Conservation (phyloP, 2,888 invertebrate species). For the Strigamia transsilvanica region DNA sequence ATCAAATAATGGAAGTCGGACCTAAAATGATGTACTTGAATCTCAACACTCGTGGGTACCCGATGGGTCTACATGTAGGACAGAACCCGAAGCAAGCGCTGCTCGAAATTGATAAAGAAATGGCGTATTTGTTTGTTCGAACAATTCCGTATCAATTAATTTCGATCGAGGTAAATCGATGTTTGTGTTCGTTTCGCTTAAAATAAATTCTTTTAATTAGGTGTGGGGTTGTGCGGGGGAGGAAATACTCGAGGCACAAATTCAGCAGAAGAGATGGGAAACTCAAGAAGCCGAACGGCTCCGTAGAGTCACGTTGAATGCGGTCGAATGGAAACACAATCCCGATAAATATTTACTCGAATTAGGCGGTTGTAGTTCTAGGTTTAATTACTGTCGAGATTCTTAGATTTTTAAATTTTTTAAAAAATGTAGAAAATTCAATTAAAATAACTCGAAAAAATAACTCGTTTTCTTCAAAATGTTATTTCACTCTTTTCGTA, state of each 20-base stretch:
- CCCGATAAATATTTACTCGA: slow-evolving; percentile 91
- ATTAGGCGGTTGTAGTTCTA: slow-evolving; percentile 69
- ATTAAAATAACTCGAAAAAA: background rate
- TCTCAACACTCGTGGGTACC: slow-evolving; percentile 82
- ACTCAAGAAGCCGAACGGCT: slow-evolving; percentile 87
- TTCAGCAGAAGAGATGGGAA: slow-evolving; percentile 91
- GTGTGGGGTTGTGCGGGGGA: slow-evolving; percentile 64
- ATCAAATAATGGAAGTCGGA: slow-evolving; percentile 67
- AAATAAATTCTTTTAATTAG: slow-evolving; percentile 64
- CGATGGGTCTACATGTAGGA: slow-evolving; percentile 83
- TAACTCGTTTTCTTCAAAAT: too few relatives aligned
- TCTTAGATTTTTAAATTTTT: background rate
- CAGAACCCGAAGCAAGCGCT: slow-evolving; percentile 79
- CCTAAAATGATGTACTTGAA: slow-evolving; percentile 85
- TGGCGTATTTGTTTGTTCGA: slow-evolving; percentile 75
- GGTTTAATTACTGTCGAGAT: background rate
- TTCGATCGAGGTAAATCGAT: slow-evolving; percentile 71
- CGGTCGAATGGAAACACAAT: slow-evolving; percentile 94
- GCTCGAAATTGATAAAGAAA: slow-evolving; percentile 77
- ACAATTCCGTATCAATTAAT: slow-evolving; percentile 73
- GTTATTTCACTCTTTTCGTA: too few relatives aligned
- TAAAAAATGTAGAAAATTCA: background rate
- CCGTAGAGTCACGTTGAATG: slow-evolving; percentile 74
- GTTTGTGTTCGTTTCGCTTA: too few relatives aligned
- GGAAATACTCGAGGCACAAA: slow-evolving; percentile 73